A percentile compares a stretch with the other conserved stretches of the same genome.
phyloP scores from a whole-genome alignment of 2,797 vertebrate genomes.

The Thripadectes ignobilis region DNA sequence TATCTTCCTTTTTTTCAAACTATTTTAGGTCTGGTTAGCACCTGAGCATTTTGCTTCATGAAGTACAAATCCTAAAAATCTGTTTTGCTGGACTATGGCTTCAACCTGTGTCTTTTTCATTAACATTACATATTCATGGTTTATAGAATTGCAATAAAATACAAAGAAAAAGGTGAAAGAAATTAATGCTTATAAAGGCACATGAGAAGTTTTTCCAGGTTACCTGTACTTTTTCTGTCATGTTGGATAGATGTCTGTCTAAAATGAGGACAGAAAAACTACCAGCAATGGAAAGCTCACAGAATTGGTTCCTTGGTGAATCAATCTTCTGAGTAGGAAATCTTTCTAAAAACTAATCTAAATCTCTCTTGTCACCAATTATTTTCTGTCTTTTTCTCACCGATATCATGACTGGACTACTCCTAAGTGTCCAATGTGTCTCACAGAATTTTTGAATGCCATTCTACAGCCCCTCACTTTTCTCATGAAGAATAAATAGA shows the following conservation, averaged over 20 bases:
- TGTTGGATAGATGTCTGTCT: not conserved
- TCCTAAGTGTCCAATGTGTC: not conserved
- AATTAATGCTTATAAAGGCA: not conserved
- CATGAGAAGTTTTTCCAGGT: not conserved
- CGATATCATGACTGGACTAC: not conserved
- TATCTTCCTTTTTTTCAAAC: not conserved
- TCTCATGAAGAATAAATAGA: not conserved
- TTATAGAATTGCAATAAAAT: not conserved
- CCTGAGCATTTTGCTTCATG: not conserved
- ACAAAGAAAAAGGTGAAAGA: not conserved
- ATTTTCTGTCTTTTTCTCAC: not conserved
- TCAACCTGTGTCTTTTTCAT: not conserved
- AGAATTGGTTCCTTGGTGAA: not conserved
- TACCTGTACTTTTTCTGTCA: not conserved
- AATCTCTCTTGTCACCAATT: not conserved
- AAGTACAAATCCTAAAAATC: not conserved
- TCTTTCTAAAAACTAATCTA: not conserved
- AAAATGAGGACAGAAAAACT: not conserved
- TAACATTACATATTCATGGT: not conserved
- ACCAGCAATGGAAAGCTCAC: not conserved
- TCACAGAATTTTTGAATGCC: not conserved
- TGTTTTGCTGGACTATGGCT: not conserved
- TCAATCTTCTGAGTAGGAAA: not conserved
- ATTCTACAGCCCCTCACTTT: not conserved
- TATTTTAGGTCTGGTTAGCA: not conserved